These are phyloP conservation scores for Agriotes lineatus DNA, from an alignment of 2,888 invertebrate species.

Conservation along the genomic window DNA sequence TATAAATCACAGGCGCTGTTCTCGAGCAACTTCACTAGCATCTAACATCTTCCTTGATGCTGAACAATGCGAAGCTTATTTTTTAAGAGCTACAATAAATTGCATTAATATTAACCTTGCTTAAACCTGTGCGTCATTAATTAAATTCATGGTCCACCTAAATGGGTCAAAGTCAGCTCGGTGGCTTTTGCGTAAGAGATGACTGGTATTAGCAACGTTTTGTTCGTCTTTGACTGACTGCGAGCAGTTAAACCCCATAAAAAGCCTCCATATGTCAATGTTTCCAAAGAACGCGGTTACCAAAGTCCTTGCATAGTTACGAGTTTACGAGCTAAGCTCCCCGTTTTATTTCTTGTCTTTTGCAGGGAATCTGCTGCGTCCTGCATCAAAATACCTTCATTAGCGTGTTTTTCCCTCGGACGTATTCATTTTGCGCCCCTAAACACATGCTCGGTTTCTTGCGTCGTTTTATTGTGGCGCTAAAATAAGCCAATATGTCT, in stretches of 20 bases:
- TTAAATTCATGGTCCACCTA: neutral
- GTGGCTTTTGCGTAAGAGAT: neutral
- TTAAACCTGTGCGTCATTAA: neutral
- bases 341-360: conserved; percentile 9
- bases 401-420: neutral
- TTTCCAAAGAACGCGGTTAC: conserved; percentile 4
- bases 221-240: conserved; percentile 7
- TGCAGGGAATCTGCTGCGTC: neutral
- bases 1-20: no score
- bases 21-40: no score
- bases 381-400: conserved; percentile 12
- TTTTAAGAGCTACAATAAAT: no score
- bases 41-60: no score
- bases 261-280: conserved; percentile 5
- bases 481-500: no score
- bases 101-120: no score
- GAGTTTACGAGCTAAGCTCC: neutral
- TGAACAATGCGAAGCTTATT: no score
- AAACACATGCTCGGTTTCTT: no score
- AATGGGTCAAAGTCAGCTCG: neutral
- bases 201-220: conserved; percentile 2
- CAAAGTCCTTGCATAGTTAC: conserved; percentile 9
- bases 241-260: conserved; percentile 7
- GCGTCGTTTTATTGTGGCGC: no score
- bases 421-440: neutral